Percentiles rank a stretch among this genome's conserved stretches.
Conservation (phyloP, 2,797 vertebrate genomes). For the Gila robusta region DNA sequence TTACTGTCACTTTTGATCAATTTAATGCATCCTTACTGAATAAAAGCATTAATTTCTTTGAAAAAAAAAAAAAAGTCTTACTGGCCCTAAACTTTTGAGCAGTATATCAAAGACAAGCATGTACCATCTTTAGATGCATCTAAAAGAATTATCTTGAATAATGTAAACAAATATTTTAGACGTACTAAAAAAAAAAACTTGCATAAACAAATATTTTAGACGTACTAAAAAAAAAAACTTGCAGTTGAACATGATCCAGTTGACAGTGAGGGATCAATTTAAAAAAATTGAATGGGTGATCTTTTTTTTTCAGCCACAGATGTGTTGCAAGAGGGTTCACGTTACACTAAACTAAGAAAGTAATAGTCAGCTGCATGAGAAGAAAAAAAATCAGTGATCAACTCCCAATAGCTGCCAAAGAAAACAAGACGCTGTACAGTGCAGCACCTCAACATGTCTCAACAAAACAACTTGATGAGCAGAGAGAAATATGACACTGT, state of each 20-base stretch:
- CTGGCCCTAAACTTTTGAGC: background rate
- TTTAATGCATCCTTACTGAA: background rate
- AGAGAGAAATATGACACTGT: background rate
- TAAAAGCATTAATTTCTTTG: background rate
- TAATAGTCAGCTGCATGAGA: background rate
- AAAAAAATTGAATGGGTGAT: background rate
- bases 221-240: background rate
- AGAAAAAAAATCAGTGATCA: background rate
- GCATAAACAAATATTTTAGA: background rate
- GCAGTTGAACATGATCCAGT: background rate
- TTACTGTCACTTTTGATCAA: background rate
- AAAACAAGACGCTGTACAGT: constrained; percentile 14
- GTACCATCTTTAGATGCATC: background rate
- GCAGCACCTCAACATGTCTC: constrained; percentile 21
- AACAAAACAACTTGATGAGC: constrained; percentile 4
- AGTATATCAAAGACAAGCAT: background rate
- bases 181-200: background rate
- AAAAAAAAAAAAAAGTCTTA: background rate
- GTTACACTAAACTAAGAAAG: background rate
- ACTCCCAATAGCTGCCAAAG: constrained; percentile 3
- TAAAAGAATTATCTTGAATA: background rate
- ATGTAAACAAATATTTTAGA: background rate
- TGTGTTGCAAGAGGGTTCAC: background rate
- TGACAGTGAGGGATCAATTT: background rate
- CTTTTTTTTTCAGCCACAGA: background rate